Percentiles rank a stretch among this genome's conserved stretches.
phyloP scores from a whole-genome alignment of 1,140 invertebrate species.

The Tetragnatha versicolor region DNA sequence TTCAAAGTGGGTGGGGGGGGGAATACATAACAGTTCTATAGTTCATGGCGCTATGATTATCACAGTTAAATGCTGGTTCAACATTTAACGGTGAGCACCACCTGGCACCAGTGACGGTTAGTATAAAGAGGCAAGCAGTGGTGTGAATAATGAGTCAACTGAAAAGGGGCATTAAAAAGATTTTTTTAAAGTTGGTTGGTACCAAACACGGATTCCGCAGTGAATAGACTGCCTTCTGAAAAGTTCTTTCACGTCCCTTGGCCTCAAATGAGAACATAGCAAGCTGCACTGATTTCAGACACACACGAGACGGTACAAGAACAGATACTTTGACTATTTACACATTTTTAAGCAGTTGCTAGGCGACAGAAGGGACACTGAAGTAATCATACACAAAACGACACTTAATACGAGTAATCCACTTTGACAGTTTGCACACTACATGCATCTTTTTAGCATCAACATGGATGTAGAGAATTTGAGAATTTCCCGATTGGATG shows the following conservation, averaged over 20 bases:
- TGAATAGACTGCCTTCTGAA: slow-evolving; percentile 11
- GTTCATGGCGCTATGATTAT: slow-evolving; percentile 42
- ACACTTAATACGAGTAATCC: slow-evolving; percentile 29
- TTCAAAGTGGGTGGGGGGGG: too few relatives aligned
- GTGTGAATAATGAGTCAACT: too few relatives aligned
- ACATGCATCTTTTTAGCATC: slow-evolving; percentile 31
- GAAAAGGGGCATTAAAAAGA: too few relatives aligned
- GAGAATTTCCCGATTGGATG: slow-evolving; percentile 30
- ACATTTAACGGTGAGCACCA: slow-evolving; percentile 50
- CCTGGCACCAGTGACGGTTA: slow-evolving; percentile 31
- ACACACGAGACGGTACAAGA: slow-evolving; percentile 32
- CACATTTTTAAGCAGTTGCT: slow-evolving; percentile 15
- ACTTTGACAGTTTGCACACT: slow-evolving; percentile 54
- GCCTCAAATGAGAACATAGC: slow-evolving; percentile 13
- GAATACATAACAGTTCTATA: too few relatives aligned
- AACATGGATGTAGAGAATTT: slow-evolving; percentile 54
- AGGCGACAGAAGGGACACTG: slow-evolving; percentile 42
- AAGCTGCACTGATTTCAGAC: slow-evolving; percentile 50
- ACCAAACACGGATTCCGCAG: too few relatives aligned
- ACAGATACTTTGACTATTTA: slow-evolving; percentile 53
- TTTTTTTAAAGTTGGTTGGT: too few relatives aligned
- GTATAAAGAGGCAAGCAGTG: too few relatives aligned
- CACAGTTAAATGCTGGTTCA: slow-evolving; percentile 50
- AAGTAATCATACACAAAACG: slow-evolving; percentile 35
- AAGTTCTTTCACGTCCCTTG: background rate